A percentile compares a stretch with the other conserved stretches of the same genome.
These are phyloP conservation scores for Clarias macrocephalus DNA, from an alignment of 2,113 vertebrate species.

Conservation along the genomic window DNA sequence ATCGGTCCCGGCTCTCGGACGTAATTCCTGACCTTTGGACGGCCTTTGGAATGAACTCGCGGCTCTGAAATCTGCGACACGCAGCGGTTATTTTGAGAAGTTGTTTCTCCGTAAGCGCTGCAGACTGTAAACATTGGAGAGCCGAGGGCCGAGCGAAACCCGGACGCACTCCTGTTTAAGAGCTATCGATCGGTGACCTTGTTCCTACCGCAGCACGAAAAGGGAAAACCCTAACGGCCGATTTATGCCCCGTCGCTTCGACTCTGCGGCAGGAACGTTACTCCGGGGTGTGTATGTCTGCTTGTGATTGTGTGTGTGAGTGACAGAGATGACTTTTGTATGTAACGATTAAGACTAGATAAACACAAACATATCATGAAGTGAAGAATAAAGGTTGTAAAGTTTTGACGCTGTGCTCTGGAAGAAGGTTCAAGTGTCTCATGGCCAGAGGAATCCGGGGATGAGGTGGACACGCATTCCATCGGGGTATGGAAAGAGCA, in stretches of 20 bases:
- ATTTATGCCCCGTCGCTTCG: not conserved
- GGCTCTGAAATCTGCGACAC: conserved; percentile 22
- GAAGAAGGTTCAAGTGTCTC: not conserved
- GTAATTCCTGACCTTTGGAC: conserved; percentile 44
- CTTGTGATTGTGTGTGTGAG: conserved; percentile 1
- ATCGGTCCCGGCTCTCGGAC: conserved; percentile 48
- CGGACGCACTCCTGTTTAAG: conserved; percentile 50
- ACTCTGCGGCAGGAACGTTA: not conserved
- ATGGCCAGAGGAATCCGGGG: not conserved
- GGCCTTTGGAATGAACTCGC: conserved; percentile 23
- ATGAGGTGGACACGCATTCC: conserved; percentile 8
- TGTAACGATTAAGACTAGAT: not conserved
- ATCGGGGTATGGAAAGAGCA: conserved; percentile 9
- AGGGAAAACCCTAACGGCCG: not conserved
- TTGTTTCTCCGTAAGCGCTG: conserved; percentile 33
- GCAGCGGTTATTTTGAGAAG: conserved; percentile 30
- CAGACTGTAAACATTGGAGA: conserved; percentile 22
- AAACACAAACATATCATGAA: not conserved
- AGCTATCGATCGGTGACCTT: conserved; percentile 64
- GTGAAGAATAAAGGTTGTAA: too few species aligned
- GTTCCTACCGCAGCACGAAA: conserved; percentile 45
- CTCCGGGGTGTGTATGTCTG: conserved; percentile 16
- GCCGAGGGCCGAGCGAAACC: conserved; percentile 9
- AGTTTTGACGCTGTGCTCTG: not conserved
- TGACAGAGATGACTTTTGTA: not conserved